Evolutionary conservation across 2,888 invertebrate species (phyloP), one percentile per base, ranked within the genome.

Genomic region (Nesidiocoris tenuis): DNA sequence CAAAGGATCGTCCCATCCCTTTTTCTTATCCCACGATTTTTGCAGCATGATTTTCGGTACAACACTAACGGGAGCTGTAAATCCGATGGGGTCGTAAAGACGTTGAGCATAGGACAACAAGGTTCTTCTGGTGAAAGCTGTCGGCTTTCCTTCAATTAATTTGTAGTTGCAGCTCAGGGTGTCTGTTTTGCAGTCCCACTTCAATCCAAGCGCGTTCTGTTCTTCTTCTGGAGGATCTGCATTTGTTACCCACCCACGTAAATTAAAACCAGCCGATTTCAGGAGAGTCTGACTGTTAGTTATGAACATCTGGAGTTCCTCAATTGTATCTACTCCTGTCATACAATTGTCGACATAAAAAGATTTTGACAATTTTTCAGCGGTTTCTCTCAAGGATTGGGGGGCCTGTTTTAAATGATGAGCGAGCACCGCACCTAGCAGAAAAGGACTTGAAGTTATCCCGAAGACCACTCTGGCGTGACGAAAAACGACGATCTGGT

Each of bases 291-390:
- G n/a, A 17, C 66, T 22, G 17, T 61, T 59, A 1, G 1, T 7
- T 2, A 75, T 67, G 61, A 78, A 78, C 39, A 18, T 16, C 21
- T 24, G 9, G 1, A 76, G 18, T 16, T 77, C 75, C 7, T 17
- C 56, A 59, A 61, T 72, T n/a, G 22, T 22, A n/a, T 78, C 68
- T 16, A 77, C 25, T 19, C 75, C 65, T 2, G 57, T 65, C 1
- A 74, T n/a, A 12, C 63, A 68, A 39, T 61, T 78, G 22, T 78
- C 77, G 24, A 77, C 76, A 25, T 76, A 78, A 55, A 77, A 78
- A 1, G 75, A 18, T 0, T 21, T 16, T 56, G 18, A 23, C 67
- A 77, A 19, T 39, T 55, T 72, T 1, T 77, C 61, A 5, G 63
- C 76, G 12, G 59, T 74, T 18, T 64, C 63, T 54, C 22, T 12